Percentiles rank a stretch among this genome's conserved stretches.
Conservation (phyloP, 2,113 vertebrate genomes). For the Ptychochromis oligacanthus region DNA sequence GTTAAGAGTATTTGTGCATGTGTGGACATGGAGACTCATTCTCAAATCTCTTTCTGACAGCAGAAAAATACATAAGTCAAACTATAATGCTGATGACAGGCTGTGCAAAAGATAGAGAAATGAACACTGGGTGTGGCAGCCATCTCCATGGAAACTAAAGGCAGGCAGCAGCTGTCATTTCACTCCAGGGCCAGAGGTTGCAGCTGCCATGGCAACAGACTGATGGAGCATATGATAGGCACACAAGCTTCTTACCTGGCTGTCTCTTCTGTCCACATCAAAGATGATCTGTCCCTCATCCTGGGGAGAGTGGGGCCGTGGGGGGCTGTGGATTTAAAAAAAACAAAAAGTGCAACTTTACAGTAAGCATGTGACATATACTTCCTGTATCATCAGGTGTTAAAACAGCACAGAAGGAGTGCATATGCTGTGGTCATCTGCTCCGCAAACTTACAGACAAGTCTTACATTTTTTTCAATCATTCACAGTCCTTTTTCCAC, state of each 20-base stretch:
- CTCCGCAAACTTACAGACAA: neutral
- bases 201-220: slow-evolving; percentile 52
- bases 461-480: no score
- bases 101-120: neutral
- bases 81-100: neutral
- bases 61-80: neutral
- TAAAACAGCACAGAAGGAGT: neutral
- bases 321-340: slow-evolving; percentile 75
- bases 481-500: neutral
- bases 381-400: neutral
- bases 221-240: slow-evolving; percentile 14
- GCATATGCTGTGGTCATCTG: neutral
- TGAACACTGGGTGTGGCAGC: neutral
- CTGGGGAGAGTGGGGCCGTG: slow-evolving; percentile 88
- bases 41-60: neutral
- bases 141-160: slow-evolving; percentile 49
- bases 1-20: neutral
- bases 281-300: slow-evolving; percentile 96
- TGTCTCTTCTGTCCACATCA: slow-evolving; percentile 94
- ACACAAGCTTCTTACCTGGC: slow-evolving; percentile 84
- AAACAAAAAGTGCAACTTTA: neutral
- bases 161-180: slow-evolving; percentile 29
- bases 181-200: neutral
- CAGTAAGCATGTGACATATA: neutral
- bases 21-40: no score